These are phyloP conservation scores for Cantharis flavilabris DNA, from an alignment of 2,888 invertebrate species.

Conservation along the genomic window DNA sequence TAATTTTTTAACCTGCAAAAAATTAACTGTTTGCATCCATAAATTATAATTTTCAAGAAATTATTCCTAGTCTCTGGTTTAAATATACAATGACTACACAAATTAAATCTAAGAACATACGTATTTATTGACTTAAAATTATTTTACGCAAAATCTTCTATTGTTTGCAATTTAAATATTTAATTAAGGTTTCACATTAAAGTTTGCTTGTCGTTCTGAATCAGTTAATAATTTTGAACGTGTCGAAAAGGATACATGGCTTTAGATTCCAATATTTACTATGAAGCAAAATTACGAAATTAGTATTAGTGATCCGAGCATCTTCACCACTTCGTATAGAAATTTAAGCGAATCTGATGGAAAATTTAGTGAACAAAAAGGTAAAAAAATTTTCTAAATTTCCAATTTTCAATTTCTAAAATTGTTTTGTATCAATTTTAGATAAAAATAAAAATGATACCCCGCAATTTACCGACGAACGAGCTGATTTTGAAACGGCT, in stretches of 20 bases:
- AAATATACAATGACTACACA: not conserved
- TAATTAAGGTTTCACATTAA: not conserved
- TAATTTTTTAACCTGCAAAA: not conserved
- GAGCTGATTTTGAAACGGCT: conserved; percentile 71
- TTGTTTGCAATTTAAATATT: not conserved
- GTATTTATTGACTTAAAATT: not conserved
- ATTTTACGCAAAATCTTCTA: not conserved
- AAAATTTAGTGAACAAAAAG: not conserved
- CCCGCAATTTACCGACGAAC: conserved; percentile 7
- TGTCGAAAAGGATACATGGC: not conserved
- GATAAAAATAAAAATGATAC: not conserved
- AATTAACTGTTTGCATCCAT: not conserved
- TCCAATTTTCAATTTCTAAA: too few relatives aligned
- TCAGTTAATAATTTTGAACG: not conserved
- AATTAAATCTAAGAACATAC: not conserved
- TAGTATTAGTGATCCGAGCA: not conserved
- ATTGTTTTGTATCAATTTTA: not conserved
- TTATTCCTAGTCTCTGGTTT: not conserved
- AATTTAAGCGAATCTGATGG: not conserved
- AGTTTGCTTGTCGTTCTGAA: not conserved
- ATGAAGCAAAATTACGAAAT: not conserved
- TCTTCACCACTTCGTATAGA: not conserved
- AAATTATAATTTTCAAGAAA: not conserved
- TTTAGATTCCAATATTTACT: not conserved
- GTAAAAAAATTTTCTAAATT: not conserved